phyloP scores from a whole-genome alignment of 2,113 vertebrate species.

The Sinocyclocheilus anophthalmus region DNA sequence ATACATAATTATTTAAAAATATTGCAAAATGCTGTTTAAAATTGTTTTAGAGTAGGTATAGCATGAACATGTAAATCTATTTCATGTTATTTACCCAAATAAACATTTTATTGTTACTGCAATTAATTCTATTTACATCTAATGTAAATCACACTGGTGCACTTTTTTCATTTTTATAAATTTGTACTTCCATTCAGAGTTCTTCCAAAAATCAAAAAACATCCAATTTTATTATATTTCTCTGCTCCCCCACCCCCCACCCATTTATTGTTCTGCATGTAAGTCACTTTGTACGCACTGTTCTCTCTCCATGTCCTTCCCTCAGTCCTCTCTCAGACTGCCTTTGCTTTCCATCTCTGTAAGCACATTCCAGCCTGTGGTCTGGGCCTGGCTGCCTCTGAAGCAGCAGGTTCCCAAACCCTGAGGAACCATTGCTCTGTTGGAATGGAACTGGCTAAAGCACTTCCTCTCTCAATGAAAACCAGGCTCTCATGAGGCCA shows the following conservation, averaged over 20 bases:
- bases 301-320: conserved; percentile 34
- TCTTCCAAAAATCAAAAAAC: too few species aligned
- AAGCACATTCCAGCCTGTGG: conserved; percentile 74
- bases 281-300: conserved; percentile 11
- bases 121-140: not conserved
- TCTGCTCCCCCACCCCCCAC: not conserved
- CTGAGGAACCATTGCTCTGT: not conserved
- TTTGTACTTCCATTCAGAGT: not conserved
- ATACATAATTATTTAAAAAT: too few species aligned
- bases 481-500: not conserved
- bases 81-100: too few species aligned
- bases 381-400: conserved; percentile 61
- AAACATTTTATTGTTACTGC: too few species aligned
- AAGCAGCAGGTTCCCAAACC: conserved; percentile 58
- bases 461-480: not conserved
- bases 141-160: not conserved
- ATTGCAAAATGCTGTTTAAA: too few species aligned
- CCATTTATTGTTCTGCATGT: conserved; percentile 4
- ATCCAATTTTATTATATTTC: not conserved
- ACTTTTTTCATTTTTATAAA: not conserved
- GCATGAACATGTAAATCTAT: too few species aligned
- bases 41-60: too few species aligned
- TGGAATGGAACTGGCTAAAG: not conserved
- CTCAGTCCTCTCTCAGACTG: conserved; percentile 33
- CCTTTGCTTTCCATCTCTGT: conserved; percentile 67